Conservation (phyloP, 2,888 invertebrate genomes). For the Augiades crinisus region DNA sequence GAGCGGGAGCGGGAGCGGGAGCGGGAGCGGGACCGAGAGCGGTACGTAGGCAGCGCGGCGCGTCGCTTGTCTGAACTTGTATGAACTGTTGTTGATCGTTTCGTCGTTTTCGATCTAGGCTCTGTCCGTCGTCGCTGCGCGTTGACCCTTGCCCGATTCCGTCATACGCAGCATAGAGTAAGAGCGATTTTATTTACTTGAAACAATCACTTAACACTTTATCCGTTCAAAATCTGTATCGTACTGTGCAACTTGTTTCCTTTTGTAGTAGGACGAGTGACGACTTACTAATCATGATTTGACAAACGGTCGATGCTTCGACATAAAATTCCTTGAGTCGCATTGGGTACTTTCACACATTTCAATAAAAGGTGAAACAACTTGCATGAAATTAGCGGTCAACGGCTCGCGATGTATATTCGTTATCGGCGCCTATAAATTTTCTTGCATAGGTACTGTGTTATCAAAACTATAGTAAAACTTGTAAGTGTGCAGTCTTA, state of each 20-base stretch:
- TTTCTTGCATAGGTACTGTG: neutral
- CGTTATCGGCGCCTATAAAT: conserved; percentile 14
- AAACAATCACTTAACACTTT: conserved; percentile 19
- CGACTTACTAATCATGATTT: neutral
- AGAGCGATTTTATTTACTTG: conserved; percentile 26
- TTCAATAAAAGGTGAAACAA: neutral
- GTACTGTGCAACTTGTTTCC: neutral
- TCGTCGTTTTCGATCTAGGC: conserved; percentile 25
- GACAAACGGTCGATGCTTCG: too few relatives aligned
- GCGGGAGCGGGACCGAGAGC: conserved; percentile 55
- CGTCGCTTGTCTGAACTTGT: conserved; percentile 1
- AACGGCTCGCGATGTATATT: conserved; percentile 2
- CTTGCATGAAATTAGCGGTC: conserved; percentile 1
- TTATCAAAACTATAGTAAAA: too few relatives aligned
- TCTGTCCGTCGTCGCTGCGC: conserved; percentile 24
- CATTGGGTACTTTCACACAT: neutral
- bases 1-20: conserved; percentile 45
- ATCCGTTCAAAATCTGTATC: neutral
- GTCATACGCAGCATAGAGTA: conserved; percentile 22
- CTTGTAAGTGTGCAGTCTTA: neutral
- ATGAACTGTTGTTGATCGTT: conserved; percentile 21
- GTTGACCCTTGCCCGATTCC: conserved; percentile 20
- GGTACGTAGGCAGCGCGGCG: conserved; percentile 31
- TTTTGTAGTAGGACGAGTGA: neutral
- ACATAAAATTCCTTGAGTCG: neutral